Evolutionary conservation across 1,140 invertebrate species (phyloP).

Genomic region (Bombus confusus): DNA sequence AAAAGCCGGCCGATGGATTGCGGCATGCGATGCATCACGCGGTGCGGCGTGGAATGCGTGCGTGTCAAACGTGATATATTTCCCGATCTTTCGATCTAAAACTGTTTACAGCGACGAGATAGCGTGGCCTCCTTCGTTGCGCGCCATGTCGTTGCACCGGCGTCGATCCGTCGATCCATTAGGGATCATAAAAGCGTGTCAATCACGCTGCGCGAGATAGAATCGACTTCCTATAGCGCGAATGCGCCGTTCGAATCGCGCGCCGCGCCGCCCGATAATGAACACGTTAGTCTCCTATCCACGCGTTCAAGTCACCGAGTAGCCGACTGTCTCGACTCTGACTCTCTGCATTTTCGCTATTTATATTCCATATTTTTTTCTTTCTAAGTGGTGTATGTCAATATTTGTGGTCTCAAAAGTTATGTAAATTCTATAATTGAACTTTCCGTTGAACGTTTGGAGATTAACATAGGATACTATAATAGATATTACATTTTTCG

Average conservation of each 20-base stretch:
- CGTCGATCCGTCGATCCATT: constrained; percentile 26
- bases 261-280: neutral
- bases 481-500: too few species aligned
- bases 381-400: accelerated
- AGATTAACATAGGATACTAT: too few species aligned
- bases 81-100: constrained; percentile 66
- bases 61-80: constrained; percentile 74
- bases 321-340: neutral
- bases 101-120: constrained; percentile 57
- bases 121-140: constrained; percentile 6
- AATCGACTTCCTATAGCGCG: constrained; percentile 24
- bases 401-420: neutral
- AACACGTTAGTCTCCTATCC: constrained; percentile 2
- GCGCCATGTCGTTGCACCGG: constrained; percentile 9
- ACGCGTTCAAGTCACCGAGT: neutral
- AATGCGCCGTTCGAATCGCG: neutral
- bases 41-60: constrained; percentile 61
- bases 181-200: constrained; percentile 55
- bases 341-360: too few species aligned
- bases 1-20: constrained; percentile 24
- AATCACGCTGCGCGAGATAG: constrained; percentile 40
- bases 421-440: too few species aligned
- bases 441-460: too few species aligned
- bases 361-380: too few species aligned
- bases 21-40: constrained; percentile 66